Evolutionary conservation across 1,140 invertebrate genomes (phyloP).

Genomic region (Achroia grisella): DNA sequence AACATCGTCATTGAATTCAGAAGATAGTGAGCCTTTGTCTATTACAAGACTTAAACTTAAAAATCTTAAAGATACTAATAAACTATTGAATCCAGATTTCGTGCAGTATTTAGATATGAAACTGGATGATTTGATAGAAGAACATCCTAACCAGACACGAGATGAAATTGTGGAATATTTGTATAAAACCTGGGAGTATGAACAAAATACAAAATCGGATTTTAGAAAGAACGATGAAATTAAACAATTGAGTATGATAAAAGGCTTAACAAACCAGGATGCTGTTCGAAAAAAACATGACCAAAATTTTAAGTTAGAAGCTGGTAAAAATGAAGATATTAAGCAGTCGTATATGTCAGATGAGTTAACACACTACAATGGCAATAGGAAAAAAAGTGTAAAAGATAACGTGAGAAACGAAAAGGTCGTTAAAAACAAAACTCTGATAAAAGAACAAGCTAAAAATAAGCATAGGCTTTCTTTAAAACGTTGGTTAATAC

Average conservation of each 20-base stretch:
- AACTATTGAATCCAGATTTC: conserved; percentile 59
- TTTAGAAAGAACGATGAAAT: conserved; percentile 44
- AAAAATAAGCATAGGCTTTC: too few species aligned
- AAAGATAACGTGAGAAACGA: too few species aligned
- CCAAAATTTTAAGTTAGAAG: conserved; percentile 4
- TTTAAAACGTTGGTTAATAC: too few species aligned
- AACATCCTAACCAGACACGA: conserved; percentile 69
- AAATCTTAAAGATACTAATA: conserved; percentile 20
- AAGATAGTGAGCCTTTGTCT: conserved; percentile 28
- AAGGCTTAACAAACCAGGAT: conserved; percentile 25
- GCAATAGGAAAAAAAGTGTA: too few species aligned
- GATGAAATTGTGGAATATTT: conserved; percentile 70
- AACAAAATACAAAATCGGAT: conserved; percentile 56
- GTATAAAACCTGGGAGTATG: conserved; percentile 71
- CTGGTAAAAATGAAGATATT: too few species aligned
- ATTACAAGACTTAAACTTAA: conserved; percentile 27
- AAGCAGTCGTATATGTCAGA: too few species aligned
- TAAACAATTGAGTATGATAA: conserved; percentile 40
- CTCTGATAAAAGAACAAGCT: too few species aligned
- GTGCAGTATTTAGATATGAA: conserved; percentile 71
- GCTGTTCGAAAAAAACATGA: background rate
- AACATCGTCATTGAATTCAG: conserved; percentile 39
- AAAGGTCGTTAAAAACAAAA: too few species aligned
- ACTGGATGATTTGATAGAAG: conserved; percentile 67
- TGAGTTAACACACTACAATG: too few species aligned